Evolutionary conservation across 2,113 vertebrate genomes (phyloP), one percentile per base, ranked within the genome.

Genomic region (Urocolius indicus): DNA sequence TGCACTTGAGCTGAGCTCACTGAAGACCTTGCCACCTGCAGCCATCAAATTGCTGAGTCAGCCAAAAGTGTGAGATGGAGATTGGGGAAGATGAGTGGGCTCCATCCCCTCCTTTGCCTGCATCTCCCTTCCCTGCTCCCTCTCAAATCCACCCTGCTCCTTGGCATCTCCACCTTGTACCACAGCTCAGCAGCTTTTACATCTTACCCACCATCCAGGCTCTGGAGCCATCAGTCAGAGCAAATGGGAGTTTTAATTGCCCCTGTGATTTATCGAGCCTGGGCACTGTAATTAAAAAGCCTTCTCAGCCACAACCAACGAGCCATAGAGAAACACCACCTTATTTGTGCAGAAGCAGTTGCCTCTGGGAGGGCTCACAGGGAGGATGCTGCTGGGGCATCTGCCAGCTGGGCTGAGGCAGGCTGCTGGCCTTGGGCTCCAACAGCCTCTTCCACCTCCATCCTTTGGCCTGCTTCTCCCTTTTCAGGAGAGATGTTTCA

Each of bases 221-320:
- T 87, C 48, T 5, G 15, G 65, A 94, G 63, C 81, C 89, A 96
- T 93, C 91, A 96, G 94, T 94, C 80, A 87, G 76, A 77, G 94
- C 87, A 94, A 95, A 89, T 0, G 8, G 62, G 68, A 63, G 57
- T 93, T 94, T 96, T 94, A 96, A 95, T 96, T 95, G 92, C 90
- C 75, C 84, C 95, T 62, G 83, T 95, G 95, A 95, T 96, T 96
- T 93, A 94, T 77, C 62, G 55, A 93, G 73, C 49, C 76, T 27
- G 81, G 80, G 65, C 85, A 69, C 36, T 65, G 69, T 88, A 80
- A 91, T 93, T 94, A 95, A 95, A 92, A 69, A 84, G 91, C 36
- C 86, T 76, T 83, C 87, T 84, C 61, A 79, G 72, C 51, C 59
- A 72, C 71, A 81, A 52, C 51, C 92, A 91, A 91, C 14, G 22